Evolutionary conservation across 2,113 vertebrate species (phyloP).

Genomic region (Nycticebus coucang): DNA sequence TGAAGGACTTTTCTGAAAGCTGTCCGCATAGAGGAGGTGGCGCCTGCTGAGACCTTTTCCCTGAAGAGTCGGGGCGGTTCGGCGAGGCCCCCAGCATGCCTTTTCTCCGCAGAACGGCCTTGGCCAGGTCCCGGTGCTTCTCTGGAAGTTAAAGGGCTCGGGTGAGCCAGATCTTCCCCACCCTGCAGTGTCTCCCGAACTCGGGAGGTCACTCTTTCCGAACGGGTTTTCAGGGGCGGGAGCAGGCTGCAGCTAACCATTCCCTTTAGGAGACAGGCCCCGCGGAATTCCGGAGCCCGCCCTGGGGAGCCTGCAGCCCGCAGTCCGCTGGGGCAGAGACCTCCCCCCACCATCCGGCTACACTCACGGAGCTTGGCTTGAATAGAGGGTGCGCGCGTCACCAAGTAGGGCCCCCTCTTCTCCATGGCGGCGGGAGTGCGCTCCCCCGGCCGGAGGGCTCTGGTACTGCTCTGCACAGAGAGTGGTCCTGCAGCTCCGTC

Average conservation of each 20-base stretch:
- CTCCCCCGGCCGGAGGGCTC: background rate
- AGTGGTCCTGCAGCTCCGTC: background rate
- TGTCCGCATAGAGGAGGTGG: background rate
- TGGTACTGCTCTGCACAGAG: background rate
- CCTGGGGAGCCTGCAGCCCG: background rate
- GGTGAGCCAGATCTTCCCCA: slow-evolving; percentile 31
- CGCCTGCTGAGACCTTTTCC: slow-evolving; percentile 87
- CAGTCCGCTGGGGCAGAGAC: background rate
- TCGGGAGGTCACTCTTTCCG: background rate
- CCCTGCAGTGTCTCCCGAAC: background rate
- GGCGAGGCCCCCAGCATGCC: slow-evolving; percentile 86
- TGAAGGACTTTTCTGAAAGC: slow-evolving; percentile 1
- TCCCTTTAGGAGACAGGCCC: background rate
- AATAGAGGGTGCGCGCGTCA: slow-evolving; percentile 90
- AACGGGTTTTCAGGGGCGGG: background rate
- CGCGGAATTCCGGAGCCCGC: background rate
- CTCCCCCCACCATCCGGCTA: background rate
- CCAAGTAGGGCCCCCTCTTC: slow-evolving; percentile 93
- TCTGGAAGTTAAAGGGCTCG: slow-evolving; percentile 84
- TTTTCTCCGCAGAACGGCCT: slow-evolving; percentile 92
- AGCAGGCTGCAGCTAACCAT: background rate
- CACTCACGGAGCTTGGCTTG: slow-evolving; percentile 94
- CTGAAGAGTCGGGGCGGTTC: slow-evolving; percentile 84
- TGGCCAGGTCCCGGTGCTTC: slow-evolving; percentile 93
- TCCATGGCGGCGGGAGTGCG: slow-evolving; percentile 76